phyloP scores from a whole-genome alignment of 2,797 vertebrate genomes.

The Petrocephalus sullivani region DNA sequence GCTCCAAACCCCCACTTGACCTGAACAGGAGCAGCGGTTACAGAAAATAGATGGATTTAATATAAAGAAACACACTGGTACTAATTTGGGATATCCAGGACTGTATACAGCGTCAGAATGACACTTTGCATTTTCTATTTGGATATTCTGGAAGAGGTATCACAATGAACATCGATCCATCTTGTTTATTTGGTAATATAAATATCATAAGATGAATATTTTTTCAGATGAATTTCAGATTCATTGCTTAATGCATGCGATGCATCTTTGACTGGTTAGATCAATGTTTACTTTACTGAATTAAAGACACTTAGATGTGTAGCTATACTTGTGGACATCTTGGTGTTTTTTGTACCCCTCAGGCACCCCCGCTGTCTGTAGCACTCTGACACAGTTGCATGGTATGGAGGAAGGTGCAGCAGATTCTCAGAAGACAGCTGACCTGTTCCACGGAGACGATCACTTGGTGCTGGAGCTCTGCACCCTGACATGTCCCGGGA shows the following conservation, averaged over 20 bases:
- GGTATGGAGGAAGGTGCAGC: neutral
- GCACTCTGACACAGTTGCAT: neutral
- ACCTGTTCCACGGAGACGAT: neutral
- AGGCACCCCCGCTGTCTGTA: neutral
- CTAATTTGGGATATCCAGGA: neutral
- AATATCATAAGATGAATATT: neutral
- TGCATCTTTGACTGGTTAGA: neutral
- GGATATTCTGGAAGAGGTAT: neutral
- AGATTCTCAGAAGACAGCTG: neutral
- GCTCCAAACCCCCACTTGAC: neutral
- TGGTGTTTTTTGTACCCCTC: neutral
- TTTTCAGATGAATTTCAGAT: neutral
- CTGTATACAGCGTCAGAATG: neutral
- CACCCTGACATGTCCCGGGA: conserved; percentile 42
- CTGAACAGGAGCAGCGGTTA: neutral
- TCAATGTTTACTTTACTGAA: neutral
- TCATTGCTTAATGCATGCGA: neutral
- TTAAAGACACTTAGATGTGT: neutral
- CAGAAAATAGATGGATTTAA: neutral
- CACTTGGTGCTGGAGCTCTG: conserved; percentile 17
- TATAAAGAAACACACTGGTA: neutral
- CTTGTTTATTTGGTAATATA: neutral
- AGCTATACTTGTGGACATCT: neutral
- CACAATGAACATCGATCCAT: neutral
- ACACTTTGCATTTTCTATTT: neutral